Base-by-base conservation (phyloP, 2,113 vertebrate species). In the Plotosus lineatus region DNA sequence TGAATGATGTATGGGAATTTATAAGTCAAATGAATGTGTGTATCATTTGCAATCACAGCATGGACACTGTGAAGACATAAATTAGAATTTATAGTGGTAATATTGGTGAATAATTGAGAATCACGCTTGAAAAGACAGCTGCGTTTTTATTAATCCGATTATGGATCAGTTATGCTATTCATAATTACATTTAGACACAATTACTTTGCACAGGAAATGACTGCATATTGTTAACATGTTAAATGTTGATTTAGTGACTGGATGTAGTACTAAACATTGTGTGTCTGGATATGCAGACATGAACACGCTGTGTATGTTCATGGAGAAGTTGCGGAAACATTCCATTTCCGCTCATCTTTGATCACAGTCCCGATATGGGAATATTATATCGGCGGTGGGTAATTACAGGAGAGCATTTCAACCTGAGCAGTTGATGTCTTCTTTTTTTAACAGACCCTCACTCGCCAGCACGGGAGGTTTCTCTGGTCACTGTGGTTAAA, bases 401-500 rank as follows among this genome's bases (percentile, higher is more conserved):
- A 55, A 42, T 65, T 50, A 46, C 58, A 65, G 44, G 2, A 38
- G 11, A 1, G 2, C 10, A 6, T 40, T 69, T 36, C 9, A 21
- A 19, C 51, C 12, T 2, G 19, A 55, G 50, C 17, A 4, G 1
- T 58, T 72, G 66, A 80, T 53, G 63, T 69, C 11, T 19, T 11
- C 19, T 48, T 48, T n/a, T n/a, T n/a, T n/a, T n/a, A n/a, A 15
- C 46, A 19, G 14, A 15, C 3, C 61, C 51, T 55, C 28, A 38
- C 28, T 56, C 19, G 31, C 19, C 19, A 23, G 36, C 53, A 15
- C 26, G 51, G 44, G 28, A 38, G 42, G 55, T 38, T 38, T 44
- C 55, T 61, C 44, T 31, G 28, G 38, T 44, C 31, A 75, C 50
- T 60, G 44, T 21, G 36, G 75, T 66, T 55, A 76, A 84, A 71